phyloP scores from a whole-genome alignment of 2,113 vertebrate genomes.

The Plecturocebus donacophilus region DNA sequence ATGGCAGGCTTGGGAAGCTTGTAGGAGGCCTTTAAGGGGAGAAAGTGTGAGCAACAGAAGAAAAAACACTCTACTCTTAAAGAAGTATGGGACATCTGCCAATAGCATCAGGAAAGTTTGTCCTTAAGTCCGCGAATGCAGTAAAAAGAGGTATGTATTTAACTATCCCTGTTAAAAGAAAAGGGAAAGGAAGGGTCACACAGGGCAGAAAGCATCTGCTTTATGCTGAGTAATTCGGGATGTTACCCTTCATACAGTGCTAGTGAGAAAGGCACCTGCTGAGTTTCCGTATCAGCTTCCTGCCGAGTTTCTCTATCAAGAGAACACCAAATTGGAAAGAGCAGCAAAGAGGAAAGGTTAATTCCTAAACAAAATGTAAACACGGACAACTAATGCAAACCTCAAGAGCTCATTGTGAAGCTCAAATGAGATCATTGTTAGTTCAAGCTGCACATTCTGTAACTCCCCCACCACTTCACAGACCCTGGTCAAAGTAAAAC shows the following conservation, averaged over 20 bases:
- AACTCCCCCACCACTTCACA: no score
- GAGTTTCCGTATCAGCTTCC: constrained; percentile 58
- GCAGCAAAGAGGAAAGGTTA: constrained; percentile 34
- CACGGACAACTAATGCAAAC: not conserved
- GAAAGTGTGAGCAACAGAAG: not conserved
- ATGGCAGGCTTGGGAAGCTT: not conserved
- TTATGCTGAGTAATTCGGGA: constrained; percentile 42
- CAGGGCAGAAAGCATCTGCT: constrained; percentile 35
- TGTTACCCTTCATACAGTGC: constrained; percentile 1
- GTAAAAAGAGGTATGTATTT: not conserved
- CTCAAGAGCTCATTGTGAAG: constrained; percentile 16
- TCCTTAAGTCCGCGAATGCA: not conserved
- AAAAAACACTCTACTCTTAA: not conserved
- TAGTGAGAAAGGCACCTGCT: constrained; percentile 50
- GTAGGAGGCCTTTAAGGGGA: not conserved
- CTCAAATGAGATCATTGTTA: not conserved
- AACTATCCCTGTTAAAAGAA: constrained; percentile 22
- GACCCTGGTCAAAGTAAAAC: no score
- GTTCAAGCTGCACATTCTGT: no score
- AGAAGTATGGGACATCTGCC: not conserved
- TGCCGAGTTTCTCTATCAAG: constrained; percentile 48
- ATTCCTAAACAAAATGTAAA: constrained; percentile 46
- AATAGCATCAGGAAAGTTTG: not conserved
- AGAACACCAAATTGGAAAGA: constrained; percentile 42
- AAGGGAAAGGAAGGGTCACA: not conserved